Conservation (phyloP, 2,888 invertebrate genomes). For the Hypolimnas misippus region DNA sequence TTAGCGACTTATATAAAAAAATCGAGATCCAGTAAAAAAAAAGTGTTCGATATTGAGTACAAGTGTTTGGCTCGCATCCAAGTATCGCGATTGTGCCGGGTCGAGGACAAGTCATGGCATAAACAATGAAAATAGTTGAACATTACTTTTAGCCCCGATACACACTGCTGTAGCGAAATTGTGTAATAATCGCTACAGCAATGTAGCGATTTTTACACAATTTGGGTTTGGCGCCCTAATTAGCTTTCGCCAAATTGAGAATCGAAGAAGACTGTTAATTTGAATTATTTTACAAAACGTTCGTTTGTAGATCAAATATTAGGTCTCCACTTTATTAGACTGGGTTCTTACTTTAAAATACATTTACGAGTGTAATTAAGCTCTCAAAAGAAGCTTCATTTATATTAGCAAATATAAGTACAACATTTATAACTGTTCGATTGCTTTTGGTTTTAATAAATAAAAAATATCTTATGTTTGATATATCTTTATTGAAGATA, state of each 20-base stretch:
- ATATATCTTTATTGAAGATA: slow-evolving; percentile 3
- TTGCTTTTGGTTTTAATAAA: not conserved
- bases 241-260: not conserved
- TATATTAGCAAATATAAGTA: no score
- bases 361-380: no score
- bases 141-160: slow-evolving; percentile 23
- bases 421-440: no score
- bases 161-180: slow-evolving; percentile 9
- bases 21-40: slow-evolving; percentile 35
- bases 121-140: slow-evolving; percentile 41
- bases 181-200: no score
- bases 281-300: no score
- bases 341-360: no score
- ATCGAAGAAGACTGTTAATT: not conserved
- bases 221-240: not conserved
- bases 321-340: no score
- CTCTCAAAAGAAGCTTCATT: no score
- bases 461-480: not conserved
- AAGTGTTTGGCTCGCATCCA: slow-evolving; percentile 49
- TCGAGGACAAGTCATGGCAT: slow-evolving; percentile 47
- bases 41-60: slow-evolving; percentile 38
- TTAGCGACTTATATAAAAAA: slow-evolving; percentile 28
- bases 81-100: slow-evolving; percentile 44
- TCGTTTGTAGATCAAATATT: no score
- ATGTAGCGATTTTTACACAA: not conserved